Percentiles rank a stretch among this genome's conserved stretches.
Evolutionary conservation across 2,888 invertebrate species (phyloP).

Genomic region (Drosophila lutescens): DNA sequence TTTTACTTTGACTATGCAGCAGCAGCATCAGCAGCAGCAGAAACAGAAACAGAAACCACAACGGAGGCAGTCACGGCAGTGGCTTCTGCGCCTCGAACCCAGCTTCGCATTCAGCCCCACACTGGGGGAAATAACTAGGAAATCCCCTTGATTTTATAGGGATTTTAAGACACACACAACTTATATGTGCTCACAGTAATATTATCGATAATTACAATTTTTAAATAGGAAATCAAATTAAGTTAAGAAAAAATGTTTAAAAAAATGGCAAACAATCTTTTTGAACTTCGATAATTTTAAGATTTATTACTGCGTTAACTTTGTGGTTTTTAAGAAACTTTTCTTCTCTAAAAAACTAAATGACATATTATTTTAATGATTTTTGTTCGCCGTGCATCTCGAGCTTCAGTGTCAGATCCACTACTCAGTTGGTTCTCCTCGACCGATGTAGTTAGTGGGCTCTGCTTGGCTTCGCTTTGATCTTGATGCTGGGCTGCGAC

Average conservation of each 20-base stretch:
- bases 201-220: no score
- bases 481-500: conserved; percentile 78
- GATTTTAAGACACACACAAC: no score
- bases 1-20: conserved; percentile 79
- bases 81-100: conserved; percentile 55
- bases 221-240: no score
- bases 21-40: conserved; percentile 37
- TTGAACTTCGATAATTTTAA: no score
- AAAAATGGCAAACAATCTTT: no score
- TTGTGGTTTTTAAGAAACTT: no score
- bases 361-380: no score
- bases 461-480: conserved; percentile 66
- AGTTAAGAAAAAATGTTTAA: no score
- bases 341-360: no score
- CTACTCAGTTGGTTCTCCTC: conserved; percentile 35
- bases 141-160: no score
- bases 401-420: conserved; percentile 21
- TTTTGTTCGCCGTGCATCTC: background rate
- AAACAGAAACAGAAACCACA: conserved; percentile 56
- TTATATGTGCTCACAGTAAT: no score
- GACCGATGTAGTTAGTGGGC: conserved; percentile 74
- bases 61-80: conserved; percentile 57
- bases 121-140: conserved; percentile 1
- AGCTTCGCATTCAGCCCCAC: conserved; percentile 35
- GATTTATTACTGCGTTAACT: no score